Base-by-base conservation (phyloP, 2,797 vertebrate species). In the Acanthopagrus latus region DNA sequence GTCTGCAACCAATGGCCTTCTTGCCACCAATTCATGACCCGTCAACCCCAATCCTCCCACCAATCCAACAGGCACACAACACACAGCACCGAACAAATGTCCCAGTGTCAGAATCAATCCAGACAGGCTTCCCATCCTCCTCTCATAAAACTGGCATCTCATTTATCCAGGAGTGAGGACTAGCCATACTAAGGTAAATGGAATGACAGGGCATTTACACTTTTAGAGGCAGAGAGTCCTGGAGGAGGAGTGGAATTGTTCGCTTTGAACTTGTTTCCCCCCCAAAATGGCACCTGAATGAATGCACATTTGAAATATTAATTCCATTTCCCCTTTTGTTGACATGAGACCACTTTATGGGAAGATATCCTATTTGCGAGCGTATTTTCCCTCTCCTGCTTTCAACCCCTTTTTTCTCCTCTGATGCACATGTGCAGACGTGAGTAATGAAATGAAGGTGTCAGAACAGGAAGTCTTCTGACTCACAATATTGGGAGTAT, bases 21-120 rank as follows among this genome's bases (percentile, higher is more conserved):
- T 88, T 91, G 88, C 94, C 89, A 92, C 93, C 93, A 96, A 96
- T 96, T 96, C 95, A 94, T 95, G 93, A 93, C 93, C 94, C 92
- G 95, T 94, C 95, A 95, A 91, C 91, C 95, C 81, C 94, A 95
- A 95, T 95, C 92, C 92, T 91, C 85, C 84, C 88, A 89, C 93
- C 95, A 95, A 95, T 96, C 95, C 94, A 94, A 94, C 94, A 96
- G 88, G 86, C 90, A 80, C 92, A 91, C 90, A 90, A 83, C 90
- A 90, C 91, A 84, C 85, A 76, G 89, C 92, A 59, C 85, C 82
- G 83, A 92, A 91, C 93, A 94, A 95, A 95, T 93, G 91, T 94
- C 88, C 91, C 74, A 8, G 80, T 91, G 93, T 91, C 93, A 88
- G 91, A 94, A 91, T 93, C 92, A 92, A 94, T 94, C 88, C 89